These are phyloP conservation scores for Eutolmus rufibarbis DNA, from an alignment of 2,888 invertebrate species.

Conservation along the genomic window DNA sequence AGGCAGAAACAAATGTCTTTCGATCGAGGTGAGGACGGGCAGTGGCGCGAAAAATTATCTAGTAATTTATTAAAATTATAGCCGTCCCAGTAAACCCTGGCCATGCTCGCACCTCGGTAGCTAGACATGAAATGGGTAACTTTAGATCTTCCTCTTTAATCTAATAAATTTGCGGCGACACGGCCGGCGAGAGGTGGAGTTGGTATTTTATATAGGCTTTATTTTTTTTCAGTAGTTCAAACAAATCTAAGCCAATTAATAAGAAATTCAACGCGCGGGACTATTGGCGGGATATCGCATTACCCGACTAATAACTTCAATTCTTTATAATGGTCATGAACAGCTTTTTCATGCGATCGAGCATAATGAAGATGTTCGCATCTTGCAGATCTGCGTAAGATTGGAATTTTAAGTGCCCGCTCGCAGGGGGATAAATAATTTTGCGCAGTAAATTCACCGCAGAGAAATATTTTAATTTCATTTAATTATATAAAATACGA, in stretches of 20 bases:
- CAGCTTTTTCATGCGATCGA: neutral
- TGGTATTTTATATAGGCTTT: neutral
- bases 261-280: neutral
- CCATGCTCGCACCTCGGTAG: neutral
- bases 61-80: neutral
- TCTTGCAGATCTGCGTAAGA: neutral
- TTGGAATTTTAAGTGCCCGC: neutral
- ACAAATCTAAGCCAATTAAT: neutral
- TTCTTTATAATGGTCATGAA: neutral
- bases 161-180: neutral
- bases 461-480: neutral
- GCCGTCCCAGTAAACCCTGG: neutral
- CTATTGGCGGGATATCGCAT: neutral
- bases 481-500: neutral
- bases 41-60: neutral
- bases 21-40: neutral
- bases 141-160: neutral
- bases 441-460: neutral
- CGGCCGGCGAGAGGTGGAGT: neutral
- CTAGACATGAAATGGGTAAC: neutral
- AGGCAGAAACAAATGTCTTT: neutral
- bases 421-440: neutral
- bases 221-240: neutral
- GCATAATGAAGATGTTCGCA: neutral
- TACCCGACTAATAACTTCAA: neutral